Evolutionary conservation across 2,113 vertebrate species (phyloP).

Genomic region (Clupea harengus): DNA sequence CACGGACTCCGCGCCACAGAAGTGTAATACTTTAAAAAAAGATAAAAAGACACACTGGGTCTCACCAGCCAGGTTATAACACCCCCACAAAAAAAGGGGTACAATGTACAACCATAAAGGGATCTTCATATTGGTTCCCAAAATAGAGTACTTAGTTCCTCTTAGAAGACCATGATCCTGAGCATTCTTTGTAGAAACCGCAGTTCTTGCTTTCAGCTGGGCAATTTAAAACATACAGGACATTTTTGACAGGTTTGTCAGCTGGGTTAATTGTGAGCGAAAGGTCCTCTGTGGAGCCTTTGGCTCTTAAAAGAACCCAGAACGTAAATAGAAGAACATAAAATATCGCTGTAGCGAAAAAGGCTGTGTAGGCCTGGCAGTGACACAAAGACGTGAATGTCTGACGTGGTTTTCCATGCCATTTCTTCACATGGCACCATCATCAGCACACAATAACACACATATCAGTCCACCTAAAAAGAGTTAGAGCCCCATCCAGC

Average conservation of each 20-base stretch:
- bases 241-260: neutral
- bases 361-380: neutral
- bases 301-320: neutral
- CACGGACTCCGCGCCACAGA: neutral
- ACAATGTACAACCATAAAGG: neutral
- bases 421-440: neutral
- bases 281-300: neutral
- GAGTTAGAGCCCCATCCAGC: neutral
- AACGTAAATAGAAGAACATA: neutral
- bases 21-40: neutral
- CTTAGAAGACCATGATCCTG: neutral
- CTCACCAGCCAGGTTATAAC: slow-evolving; percentile 44
- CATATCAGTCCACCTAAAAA: neutral
- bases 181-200: neutral
- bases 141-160: neutral
- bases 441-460: neutral
- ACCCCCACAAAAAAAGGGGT: neutral
- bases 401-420: neutral
- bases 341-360: neutral
- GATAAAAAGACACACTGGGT: slow-evolving; percentile 30
- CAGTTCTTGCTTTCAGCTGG: neutral
- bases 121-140: neutral
- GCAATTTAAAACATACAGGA: neutral
- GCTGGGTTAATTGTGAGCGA: neutral
- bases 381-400: neutral